phyloP scores from a whole-genome alignment of 2,797 vertebrate species.

The Neosilurus mollespiculum region DNA sequence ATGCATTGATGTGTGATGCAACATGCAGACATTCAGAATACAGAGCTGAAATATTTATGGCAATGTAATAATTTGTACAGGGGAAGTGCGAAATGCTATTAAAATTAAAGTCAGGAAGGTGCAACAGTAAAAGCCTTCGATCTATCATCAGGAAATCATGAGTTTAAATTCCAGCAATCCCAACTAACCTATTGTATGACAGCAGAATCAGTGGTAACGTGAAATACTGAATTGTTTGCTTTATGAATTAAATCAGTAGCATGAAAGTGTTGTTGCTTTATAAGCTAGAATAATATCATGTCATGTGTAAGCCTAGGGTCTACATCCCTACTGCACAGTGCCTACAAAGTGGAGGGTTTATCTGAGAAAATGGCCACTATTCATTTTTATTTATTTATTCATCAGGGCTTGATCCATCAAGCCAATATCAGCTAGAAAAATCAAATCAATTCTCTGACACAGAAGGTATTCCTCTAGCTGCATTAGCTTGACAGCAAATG shows the following conservation, averaged over 20 bases:
- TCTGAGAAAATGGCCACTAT: background rate
- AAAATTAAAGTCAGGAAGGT: background rate
- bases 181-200: background rate
- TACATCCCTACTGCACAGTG: background rate
- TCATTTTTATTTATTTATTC: background rate
- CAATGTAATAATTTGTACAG: constrained; percentile 9
- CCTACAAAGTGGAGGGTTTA: background rate
- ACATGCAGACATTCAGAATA: constrained; percentile 12
- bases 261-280: background rate
- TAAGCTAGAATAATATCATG: background rate
- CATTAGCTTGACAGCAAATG: background rate
- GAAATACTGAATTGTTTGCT: background rate
- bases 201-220: background rate
- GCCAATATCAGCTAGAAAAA: background rate
- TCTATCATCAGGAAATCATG: background rate
- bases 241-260: background rate
- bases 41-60: constrained; percentile 10
- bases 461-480: background rate
- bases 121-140: background rate
- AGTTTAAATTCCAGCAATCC: background rate
- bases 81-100: background rate
- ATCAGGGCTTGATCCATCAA: background rate
- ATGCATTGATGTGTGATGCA: constrained; percentile 7
- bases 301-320: background rate
- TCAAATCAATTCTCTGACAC: background rate